A percentile compares a stretch with the other conserved stretches of the same genome.
These are phyloP conservation scores for Chromoteleia sp. DNA, from an alignment of 2,888 invertebrate species.

Conservation along the genomic window DNA sequence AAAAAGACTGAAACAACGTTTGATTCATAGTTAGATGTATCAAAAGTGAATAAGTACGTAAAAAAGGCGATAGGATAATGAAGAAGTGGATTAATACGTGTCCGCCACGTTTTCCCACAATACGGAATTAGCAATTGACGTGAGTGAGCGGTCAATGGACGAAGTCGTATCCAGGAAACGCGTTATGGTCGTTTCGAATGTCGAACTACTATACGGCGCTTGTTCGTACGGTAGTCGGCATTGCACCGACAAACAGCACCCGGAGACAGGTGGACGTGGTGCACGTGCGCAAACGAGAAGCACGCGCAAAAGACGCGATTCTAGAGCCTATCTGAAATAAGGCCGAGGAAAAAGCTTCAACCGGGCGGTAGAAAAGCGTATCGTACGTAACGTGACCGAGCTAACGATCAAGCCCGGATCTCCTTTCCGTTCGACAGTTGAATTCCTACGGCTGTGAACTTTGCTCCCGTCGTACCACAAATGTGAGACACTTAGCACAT, in stretches of 20 bases:
- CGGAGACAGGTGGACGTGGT: constrained; percentile 68
- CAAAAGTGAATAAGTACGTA: too few relatives aligned
- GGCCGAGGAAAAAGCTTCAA: constrained; percentile 50
- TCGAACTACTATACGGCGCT: constrained; percentile 51
- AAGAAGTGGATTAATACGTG: too few relatives aligned
- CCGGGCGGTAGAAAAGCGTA: constrained; percentile 43
- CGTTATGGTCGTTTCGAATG: constrained; percentile 41
- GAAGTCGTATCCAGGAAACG: constrained; percentile 54
- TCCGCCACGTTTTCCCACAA: constrained; percentile 46
- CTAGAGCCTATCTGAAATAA: constrained; percentile 34
- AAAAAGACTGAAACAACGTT: too few relatives aligned
- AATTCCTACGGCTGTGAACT: constrained; percentile 78
- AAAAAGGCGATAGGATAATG: too few relatives aligned
- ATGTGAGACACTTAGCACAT: constrained; percentile 76
- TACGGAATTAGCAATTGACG: constrained; percentile 23
- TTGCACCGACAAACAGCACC: constrained; percentile 53
- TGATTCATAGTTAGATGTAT: too few relatives aligned
- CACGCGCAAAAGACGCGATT: constrained; percentile 67
- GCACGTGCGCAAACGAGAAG: constrained; percentile 71
- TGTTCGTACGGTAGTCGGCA: constrained; percentile 46
- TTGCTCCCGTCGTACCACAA: constrained; percentile 74
- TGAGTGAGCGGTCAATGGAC: constrained; percentile 57
- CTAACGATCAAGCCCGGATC: too few relatives aligned
- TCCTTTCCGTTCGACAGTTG: constrained; percentile 61
- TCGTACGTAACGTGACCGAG: constrained; percentile 3